Base-by-base conservation (phyloP, 2,113 vertebrate species). In the Psilopsiagon aurifrons region DNA sequence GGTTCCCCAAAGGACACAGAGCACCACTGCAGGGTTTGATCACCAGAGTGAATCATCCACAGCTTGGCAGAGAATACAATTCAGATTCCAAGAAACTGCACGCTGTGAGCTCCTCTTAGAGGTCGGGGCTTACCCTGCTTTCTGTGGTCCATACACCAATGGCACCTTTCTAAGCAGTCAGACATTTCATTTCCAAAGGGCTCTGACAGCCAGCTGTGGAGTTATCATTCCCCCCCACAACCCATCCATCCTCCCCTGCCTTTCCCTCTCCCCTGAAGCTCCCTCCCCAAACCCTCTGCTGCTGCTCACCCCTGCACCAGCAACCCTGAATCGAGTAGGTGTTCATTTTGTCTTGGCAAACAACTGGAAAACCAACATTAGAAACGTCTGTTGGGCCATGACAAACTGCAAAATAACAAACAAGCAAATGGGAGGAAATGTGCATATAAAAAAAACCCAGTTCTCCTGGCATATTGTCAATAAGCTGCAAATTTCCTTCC, bases 381-480 rank as follows among this genome's bases (percentile, higher is more conserved):
- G 54, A 31, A 86, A 59, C 17, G 25, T 11, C 82, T 37, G 51
- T 57, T 0, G 1, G 67, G 92, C 79, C 44, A 44, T 4, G 18
- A n/a, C 24, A 47, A 73, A 44, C 7, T 73, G 96, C 66, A 97
- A 96, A 95, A 94, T 88, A 97, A 95, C 85, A 88, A 97, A 97
- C 73, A 43, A 78, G 73, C 94, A 96, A 98, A 97, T 54, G 25
- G 92, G 97, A 97, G 96, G 97, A 96, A 97, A 97, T 96, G 93
- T 97, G 98, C 97, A 96, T 97, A 97, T 97, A 97, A 97, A 98
- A 96, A 86, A 57, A n/a, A 49, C n/a, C 92, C 95, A 94, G 92
- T 95, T 97, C 94, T 95, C 97, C 96, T 97, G 97, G 94, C 95
- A 92, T 91, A 96, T 90, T 96, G 96, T 97, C 97, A 97, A 96